Percentiles rank a stretch among this genome's conserved stretches.
phyloP scores from a whole-genome alignment of 2,113 vertebrate genomes.

The Lethenteron reissneri region DNA sequence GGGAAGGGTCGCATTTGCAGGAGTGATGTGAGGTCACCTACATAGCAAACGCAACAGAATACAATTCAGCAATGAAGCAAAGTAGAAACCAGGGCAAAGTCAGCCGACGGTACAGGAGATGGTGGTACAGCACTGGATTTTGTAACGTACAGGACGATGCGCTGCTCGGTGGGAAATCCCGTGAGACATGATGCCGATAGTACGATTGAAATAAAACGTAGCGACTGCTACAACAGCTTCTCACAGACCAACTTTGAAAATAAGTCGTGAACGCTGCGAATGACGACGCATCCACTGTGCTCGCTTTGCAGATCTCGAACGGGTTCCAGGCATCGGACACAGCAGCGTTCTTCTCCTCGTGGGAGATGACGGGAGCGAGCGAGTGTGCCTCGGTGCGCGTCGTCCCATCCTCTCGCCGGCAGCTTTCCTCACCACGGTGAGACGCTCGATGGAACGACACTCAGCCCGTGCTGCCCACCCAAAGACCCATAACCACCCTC shows the following conservation, averaged over 20 bases:
- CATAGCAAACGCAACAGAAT: no score
- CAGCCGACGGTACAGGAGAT: no score
- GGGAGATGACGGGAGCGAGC: neutral
- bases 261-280: neutral
- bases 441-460: neutral
- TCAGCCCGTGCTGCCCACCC: no score
- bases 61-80: no score
- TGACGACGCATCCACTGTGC: no score
- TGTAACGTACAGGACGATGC: neutral
- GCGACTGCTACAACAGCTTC: neutral
- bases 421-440: slow-evolving; percentile 1
- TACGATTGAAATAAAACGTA: neutral
- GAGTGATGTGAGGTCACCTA: no score
- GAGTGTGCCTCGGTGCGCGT: slow-evolving; percentile 2
- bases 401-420: neutral
- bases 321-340: neutral
- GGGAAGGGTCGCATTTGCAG: no score
- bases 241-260: neutral
- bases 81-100: no score
- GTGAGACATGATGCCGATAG: neutral
- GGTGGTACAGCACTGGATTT: neutral
- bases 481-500: no score
- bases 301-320: neutral
- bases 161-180: neutral
- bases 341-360: neutral